Conservation (phyloP, 2,113 vertebrate genomes). For the Pituophis catenifer region DNA sequence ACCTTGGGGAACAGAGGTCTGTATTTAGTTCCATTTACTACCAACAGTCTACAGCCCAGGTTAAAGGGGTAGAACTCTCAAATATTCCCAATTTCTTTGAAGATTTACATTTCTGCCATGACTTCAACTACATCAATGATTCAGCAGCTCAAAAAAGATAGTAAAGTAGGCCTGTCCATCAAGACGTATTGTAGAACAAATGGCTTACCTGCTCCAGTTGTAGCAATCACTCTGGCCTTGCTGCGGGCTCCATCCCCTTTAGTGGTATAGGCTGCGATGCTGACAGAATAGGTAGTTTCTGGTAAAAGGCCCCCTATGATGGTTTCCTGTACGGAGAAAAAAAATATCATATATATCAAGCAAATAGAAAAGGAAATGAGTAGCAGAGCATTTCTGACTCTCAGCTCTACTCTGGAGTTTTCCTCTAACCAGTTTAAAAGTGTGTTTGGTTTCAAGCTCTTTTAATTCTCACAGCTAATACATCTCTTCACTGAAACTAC, state of each 20-base stretch:
- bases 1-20: not conserved
- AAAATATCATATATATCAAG: not conserved
- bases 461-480: not conserved
- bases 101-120: not conserved
- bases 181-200: not conserved
- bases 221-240: constrained; percentile 89
- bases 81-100: not conserved
- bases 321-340: constrained; percentile 78
- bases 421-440: not conserved
- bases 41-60: not conserved
- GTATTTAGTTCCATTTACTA: not conserved
- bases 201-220: constrained; percentile 89
- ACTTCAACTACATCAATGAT: not conserved
- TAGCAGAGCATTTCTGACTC: not conserved
- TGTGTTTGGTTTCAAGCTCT: not conserved
- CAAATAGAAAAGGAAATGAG: not conserved
- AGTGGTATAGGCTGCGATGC: constrained; percentile 90
- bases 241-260: constrained; percentile 93
- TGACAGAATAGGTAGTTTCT: constrained; percentile 91
- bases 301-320: constrained; percentile 84
- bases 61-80: not conserved
- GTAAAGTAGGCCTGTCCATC: not conserved
- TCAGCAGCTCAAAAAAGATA: not conserved
- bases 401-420: not conserved
- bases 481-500: not conserved